Conservation (phyloP, 2,797 vertebrate genomes). For the Manis javanica region DNA sequence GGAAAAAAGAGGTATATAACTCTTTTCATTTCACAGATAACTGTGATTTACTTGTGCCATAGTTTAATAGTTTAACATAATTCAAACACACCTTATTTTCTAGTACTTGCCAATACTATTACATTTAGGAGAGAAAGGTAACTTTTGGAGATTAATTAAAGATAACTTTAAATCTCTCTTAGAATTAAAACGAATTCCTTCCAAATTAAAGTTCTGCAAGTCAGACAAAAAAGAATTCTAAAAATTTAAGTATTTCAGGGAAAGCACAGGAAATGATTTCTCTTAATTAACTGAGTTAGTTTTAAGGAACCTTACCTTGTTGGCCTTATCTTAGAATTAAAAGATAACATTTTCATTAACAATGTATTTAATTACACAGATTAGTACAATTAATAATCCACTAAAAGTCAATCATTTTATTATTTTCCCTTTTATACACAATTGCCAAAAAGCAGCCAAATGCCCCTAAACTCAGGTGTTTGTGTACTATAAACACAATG, state of each 20-base stretch:
- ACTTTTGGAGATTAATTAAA: background rate
- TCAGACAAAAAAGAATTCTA: background rate
- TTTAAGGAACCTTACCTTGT: background rate
- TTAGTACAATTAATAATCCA: conserved; percentile 17
- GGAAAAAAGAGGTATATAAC: background rate
- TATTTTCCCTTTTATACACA: background rate
- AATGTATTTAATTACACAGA: background rate
- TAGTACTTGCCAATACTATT: background rate
- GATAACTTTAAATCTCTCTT: background rate
- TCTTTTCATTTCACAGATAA: background rate
- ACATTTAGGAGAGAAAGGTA: background rate
- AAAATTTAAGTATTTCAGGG: conserved; percentile 22
- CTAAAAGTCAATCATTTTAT: background rate
- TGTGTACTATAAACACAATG: background rate
- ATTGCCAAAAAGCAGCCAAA: background rate
- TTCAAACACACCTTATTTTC: background rate
- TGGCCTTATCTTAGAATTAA: conserved; percentile 44
- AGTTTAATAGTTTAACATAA: background rate
- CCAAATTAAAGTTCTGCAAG: conserved; percentile 48
- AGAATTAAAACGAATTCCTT: conserved; percentile 18
- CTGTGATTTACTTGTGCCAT: background rate
- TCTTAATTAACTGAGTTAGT: background rate
- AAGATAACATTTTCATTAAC: conserved; percentile 20
- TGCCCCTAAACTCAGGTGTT: background rate
- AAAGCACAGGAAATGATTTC: background rate